Evolutionary conservation across 2,888 invertebrate species (phyloP).

Genomic region (Andrena camellia): DNA sequence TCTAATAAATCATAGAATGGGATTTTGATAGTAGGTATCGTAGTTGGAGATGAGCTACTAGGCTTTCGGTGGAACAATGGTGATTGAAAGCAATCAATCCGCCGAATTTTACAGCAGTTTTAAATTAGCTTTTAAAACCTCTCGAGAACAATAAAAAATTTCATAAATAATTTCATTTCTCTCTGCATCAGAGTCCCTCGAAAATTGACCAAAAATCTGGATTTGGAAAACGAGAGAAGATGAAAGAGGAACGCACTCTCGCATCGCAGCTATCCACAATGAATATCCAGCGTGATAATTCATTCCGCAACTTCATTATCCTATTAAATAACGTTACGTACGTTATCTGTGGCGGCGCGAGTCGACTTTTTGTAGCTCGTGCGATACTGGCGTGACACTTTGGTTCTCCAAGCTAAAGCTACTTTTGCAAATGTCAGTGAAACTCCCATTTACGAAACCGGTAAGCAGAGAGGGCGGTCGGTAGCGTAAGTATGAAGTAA

Average conservation of each 20-base stretch:
- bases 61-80: not conserved
- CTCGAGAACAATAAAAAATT: no score
- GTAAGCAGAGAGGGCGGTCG: slow-evolving; percentile 19
- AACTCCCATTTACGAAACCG: slow-evolving; percentile 56
- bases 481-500: slow-evolving; percentile 26
- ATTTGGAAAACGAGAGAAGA: no score
- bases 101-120: no score
- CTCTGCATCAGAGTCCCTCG: no score
- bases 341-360: slow-evolving; percentile 42
- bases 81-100: no score
- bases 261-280: no score
- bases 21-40: not conserved
- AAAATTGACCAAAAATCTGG: no score
- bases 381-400: slow-evolving; percentile 32
- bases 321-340: slow-evolving; percentile 21
- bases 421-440: slow-evolving; percentile 55
- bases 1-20: not conserved
- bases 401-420: slow-evolving; percentile 16
- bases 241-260: no score
- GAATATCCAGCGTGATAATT: not conserved
- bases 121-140: no score
- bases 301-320: not conserved
- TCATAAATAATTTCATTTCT: no score
- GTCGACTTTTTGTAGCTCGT: slow-evolving; percentile 32
- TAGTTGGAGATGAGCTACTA: not conserved